Conservation (phyloP, 2,888 invertebrate species). For the Platycnemis pennipes region DNA sequence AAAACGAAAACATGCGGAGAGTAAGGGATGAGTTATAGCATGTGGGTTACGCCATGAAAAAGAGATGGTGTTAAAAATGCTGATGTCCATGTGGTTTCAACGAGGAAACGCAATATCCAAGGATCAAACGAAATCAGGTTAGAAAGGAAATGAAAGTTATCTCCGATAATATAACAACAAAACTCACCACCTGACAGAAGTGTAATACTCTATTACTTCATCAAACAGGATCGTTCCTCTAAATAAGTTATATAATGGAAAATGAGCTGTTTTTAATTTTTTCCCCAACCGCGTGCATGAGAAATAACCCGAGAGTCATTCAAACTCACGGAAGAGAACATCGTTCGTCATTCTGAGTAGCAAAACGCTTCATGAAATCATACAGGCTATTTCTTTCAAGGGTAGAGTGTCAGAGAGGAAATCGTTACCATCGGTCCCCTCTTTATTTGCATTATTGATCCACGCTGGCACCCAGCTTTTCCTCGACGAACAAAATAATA, state of each 20-base stretch:
- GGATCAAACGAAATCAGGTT: too few relatives aligned
- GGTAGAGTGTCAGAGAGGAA: not conserved
- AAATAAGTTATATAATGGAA: too few relatives aligned
- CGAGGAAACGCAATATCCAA: not conserved
- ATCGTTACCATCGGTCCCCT: not conserved
- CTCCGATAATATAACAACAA: too few relatives aligned
- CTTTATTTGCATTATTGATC: conserved; percentile 31
- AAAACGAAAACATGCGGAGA: not conserved
- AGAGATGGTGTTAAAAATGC: not conserved
- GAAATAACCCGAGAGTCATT: too few relatives aligned
- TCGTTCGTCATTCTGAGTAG: not conserved
- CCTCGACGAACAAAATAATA: not conserved
- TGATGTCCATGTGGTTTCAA: not conserved
- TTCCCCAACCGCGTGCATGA: too few relatives aligned
- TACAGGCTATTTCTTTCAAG: not conserved
- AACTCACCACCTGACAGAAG: too few relatives aligned
- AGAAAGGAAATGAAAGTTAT: too few relatives aligned
- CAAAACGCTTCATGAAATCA: not conserved
- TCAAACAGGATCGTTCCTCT: too few relatives aligned
- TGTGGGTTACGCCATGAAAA: not conserved
- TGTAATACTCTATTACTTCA: too few relatives aligned
- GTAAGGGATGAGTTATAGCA: not conserved
- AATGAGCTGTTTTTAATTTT: too few relatives aligned
- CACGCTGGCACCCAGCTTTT: not conserved
- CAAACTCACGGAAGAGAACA: not conserved